Conservation (phyloP, 2,888 invertebrate species). For the Biston stratarius region DNA sequence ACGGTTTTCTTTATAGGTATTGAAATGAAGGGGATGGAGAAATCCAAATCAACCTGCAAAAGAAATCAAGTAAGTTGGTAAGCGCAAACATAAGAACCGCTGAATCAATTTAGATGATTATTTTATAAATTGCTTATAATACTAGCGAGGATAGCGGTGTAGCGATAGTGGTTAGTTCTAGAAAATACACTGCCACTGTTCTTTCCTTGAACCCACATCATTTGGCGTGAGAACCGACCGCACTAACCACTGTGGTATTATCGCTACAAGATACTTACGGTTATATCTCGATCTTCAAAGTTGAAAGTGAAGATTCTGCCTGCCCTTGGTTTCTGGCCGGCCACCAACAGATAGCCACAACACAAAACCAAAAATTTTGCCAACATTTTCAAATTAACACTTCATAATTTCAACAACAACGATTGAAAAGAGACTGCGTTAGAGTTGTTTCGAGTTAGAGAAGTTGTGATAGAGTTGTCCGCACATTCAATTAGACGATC, state of each 20-base stretch:
- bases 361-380: slow-evolving; percentile 47
- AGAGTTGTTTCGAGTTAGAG: too few relatives aligned
- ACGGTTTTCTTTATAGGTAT: slow-evolving; percentile 87
- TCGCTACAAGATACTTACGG: slow-evolving; percentile 72
- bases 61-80: neutral
- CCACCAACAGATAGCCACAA: slow-evolving; percentile 49
- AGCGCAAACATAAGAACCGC: too few relatives aligned
- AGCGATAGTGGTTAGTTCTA: too few relatives aligned
- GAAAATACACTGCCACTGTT: too few relatives aligned
- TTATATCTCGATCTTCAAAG: slow-evolving; percentile 80
- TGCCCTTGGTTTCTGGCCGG: slow-evolving; percentile 54
- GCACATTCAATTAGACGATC: too few relatives aligned
- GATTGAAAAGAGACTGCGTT: neutral
- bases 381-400: slow-evolving; percentile 51
- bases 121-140: too few relatives aligned
- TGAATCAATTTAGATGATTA: too few relatives aligned
- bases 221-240: too few relatives aligned
- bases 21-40: slow-evolving; percentile 89
- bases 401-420: slow-evolving; percentile 40
- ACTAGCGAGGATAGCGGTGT: too few relatives aligned
- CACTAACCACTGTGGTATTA: too few relatives aligned
- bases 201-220: too few relatives aligned
- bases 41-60: slow-evolving; percentile 88
- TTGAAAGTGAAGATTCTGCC: slow-evolving; percentile 86
- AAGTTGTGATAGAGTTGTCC: too few relatives aligned